phyloP scores from a whole-genome alignment of 2,797 vertebrate genomes.

The Muscicapa comitata region DNA sequence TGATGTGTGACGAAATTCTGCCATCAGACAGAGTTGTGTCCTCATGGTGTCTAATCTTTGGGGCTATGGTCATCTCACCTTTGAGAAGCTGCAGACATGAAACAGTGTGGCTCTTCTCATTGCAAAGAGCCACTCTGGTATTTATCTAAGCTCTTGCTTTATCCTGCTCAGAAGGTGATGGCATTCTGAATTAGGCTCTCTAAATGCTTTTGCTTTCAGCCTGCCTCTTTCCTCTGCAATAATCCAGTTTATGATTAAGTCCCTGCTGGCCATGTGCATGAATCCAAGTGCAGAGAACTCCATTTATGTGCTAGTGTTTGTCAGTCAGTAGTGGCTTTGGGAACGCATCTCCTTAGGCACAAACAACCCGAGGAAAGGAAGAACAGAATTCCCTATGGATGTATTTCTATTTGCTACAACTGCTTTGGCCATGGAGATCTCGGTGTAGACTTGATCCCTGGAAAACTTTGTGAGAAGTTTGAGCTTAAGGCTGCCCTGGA shows the following conservation, averaged over 20 bases:
- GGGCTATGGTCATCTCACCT: neutral
- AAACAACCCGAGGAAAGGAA: neutral
- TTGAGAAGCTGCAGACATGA: neutral
- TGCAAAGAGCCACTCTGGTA: neutral
- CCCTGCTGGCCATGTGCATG: rapidly evolving
- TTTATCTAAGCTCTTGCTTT: neutral
- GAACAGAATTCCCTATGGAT: neutral
- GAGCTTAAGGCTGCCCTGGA: neutral
- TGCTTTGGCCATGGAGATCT: neutral
- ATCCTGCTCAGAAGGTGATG: neutral
- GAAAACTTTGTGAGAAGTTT: neutral
- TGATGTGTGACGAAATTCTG: neutral
- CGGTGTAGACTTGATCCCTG: neutral
- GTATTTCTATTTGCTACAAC: rapidly evolving
- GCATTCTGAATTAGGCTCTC: neutral
- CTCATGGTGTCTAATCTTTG: neutral
- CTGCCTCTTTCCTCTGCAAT: neutral
- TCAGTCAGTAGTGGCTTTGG: neutral
- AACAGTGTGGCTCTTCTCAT: neutral
- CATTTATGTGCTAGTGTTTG: neutral
- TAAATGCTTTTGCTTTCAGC: conserved; percentile 7
- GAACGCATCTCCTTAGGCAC: neutral
- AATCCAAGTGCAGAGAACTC: neutral
- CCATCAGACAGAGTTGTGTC: neutral
- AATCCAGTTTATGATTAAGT: neutral